Evolutionary conservation across 2,888 invertebrate genomes (phyloP), one percentile per base, ranked within the genome.

Genomic region (Tipula confusa): DNA sequence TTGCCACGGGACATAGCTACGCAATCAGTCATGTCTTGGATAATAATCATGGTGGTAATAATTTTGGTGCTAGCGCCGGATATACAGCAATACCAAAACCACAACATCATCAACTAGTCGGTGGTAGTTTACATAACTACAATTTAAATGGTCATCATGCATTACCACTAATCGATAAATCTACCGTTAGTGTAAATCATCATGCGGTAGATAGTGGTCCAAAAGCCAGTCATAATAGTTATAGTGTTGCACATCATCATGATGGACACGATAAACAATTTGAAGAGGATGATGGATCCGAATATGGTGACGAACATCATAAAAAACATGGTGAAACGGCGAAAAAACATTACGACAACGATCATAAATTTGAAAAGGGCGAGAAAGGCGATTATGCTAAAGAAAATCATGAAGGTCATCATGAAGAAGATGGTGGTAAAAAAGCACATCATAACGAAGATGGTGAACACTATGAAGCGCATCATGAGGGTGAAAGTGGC

Each of bases 281-380:
- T 43, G 36, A n/a, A 1, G 43, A 24, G 15, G 29, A 15, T 29
- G 28, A 48, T 9, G 83, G 83, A 7, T 29, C 43, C n/a, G 24
- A 28, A 29, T 43, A 43, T 29, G 18, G 33, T 43, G 48, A 43
- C 13, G 83, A 83, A 5, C n/a, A 83, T 43, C 29, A 83, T 2
- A 28, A 43, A 0, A 83, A 83, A 48, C 83, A 83, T 48, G 83
- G 83, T 29, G 29, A 83, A 7, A 29, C 5, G 7, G 48, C n/a
- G 5, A 48, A 83, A 7, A 43, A 83, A 29, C 13, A 28, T 29
- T 83, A 83, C n/a, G 83, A 83, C 15, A 83, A 29, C 1, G 43
- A 83, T 28, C 83, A 83, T 43, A 43, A 43, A 83, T 83, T 48
- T 48, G 24, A 24, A 13, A 83, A 83, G 29, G 83, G 83, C 29